Percentiles rank a stretch among this genome's conserved stretches.
Evolutionary conservation across 2,113 vertebrate genomes (phyloP).

Genomic region (Sphyrna mokarran): DNA sequence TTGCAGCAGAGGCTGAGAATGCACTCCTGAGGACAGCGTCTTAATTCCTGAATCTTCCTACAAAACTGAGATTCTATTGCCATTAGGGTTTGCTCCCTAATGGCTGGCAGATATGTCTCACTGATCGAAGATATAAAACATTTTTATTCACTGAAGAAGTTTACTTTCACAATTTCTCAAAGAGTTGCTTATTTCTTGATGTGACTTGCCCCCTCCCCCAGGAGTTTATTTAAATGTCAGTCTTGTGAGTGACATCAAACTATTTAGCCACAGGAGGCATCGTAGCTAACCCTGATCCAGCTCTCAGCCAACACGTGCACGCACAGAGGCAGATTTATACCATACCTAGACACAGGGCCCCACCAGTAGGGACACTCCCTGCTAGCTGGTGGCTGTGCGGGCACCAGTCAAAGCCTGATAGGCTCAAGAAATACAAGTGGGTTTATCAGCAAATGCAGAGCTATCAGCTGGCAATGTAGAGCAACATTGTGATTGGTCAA

Average conservation of each 20-base stretch:
- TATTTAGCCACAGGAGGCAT: neutral
- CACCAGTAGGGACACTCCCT: too few species aligned
- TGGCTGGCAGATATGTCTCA: too few species aligned
- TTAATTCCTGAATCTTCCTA: neutral
- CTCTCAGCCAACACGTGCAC: neutral
- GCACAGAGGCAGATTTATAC: too few species aligned
- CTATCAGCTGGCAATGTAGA: too few species aligned
- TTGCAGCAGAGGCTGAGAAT: neutral
- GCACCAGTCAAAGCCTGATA: too few species aligned
- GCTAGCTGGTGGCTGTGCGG: too few species aligned
- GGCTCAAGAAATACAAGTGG: too few species aligned
- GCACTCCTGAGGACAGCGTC: neutral
- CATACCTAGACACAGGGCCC: too few species aligned
- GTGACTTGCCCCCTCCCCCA: neutral
- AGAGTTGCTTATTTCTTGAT: neutral
- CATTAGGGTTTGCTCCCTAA: neutral
- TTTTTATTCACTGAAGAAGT: neutral
- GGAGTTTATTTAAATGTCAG: neutral
- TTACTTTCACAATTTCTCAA: neutral
- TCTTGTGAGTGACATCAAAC: neutral
- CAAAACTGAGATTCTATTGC: neutral
- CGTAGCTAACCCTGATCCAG: neutral
- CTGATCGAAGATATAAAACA: neutral
- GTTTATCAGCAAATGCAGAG: too few species aligned
- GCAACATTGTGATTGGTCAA: too few species aligned